Conservation (phyloP, 2,113 vertebrate genomes). For the Leptosomus discolor region DNA sequence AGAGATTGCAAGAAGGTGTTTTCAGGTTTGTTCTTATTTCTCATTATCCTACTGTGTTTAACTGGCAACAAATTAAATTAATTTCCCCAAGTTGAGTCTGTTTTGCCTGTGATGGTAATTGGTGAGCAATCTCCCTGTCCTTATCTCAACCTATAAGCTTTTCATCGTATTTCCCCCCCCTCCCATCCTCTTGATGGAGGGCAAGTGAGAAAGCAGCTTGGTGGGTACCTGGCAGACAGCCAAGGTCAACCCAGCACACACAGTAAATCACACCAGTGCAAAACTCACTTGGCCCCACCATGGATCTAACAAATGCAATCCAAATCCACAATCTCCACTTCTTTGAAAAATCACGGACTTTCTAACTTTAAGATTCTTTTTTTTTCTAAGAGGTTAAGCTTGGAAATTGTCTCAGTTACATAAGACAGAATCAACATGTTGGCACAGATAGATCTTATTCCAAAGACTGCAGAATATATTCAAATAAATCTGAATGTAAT, state of each 20-base stretch:
- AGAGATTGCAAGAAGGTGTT: rapidly evolving
- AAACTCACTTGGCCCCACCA: neutral
- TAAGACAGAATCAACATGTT: neutral
- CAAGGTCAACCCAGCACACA: neutral
- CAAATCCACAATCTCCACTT: neutral
- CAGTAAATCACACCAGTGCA: neutral
- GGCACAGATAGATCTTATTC: neutral
- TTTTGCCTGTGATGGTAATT: neutral
- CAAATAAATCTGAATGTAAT: neutral
- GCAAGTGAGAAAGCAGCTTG: rapidly evolving
- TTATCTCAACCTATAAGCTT: neutral
- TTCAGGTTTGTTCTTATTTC: neutral
- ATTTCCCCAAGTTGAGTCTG: neutral
- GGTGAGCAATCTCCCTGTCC: neutral
- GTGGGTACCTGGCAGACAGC: neutral
- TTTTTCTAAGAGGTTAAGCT: neutral
- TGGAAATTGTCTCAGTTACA: neutral
- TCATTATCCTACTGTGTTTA: neutral
- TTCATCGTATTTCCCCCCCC: neutral
- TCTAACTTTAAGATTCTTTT: neutral
- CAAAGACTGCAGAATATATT: neutral
- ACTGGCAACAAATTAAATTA: neutral
- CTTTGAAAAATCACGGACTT: neutral
- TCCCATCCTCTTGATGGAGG: neutral
- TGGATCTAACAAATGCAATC: neutral